These are phyloP conservation scores for Electrona antarctica DNA, from an alignment of 2,113 vertebrate species.

Conservation along the genomic window DNA sequence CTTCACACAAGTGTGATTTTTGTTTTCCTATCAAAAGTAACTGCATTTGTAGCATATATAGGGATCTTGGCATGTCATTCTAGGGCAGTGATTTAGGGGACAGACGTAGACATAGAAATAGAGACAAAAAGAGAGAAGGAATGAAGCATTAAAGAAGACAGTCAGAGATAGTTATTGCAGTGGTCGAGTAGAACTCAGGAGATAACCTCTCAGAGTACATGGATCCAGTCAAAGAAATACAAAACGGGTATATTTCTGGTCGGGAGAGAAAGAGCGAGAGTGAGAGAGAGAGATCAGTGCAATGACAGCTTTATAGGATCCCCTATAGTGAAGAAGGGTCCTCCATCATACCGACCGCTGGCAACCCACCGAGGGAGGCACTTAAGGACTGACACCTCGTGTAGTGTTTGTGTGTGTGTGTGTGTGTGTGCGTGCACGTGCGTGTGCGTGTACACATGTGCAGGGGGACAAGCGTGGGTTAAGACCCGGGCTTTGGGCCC, in stretches of 20 bases:
- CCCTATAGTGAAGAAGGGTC: slow-evolving; percentile 64
- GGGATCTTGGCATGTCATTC: slow-evolving; percentile 53
- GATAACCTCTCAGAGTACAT: too few relatives aligned
- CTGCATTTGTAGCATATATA: slow-evolving; percentile 69
- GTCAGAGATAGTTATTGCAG: too few relatives aligned
- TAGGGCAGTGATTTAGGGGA: slow-evolving; percentile 59
- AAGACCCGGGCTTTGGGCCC: slow-evolving; percentile 51
- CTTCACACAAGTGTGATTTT: too few relatives aligned
- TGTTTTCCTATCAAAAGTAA: slow-evolving; percentile 39
- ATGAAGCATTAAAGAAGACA: too few relatives aligned
- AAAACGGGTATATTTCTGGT: too few relatives aligned
- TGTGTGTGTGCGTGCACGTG: not conserved
- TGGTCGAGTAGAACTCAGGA: too few relatives aligned
- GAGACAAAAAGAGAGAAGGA: slow-evolving; percentile 19
- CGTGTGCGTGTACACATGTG: slow-evolving; percentile 1
- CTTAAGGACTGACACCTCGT: slow-evolving; percentile 67
- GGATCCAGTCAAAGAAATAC: too few relatives aligned
- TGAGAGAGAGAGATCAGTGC: slow-evolving; percentile 44
- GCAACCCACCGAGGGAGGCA: slow-evolving; percentile 56
- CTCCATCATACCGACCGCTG: slow-evolving; percentile 47
- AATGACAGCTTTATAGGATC: slow-evolving; percentile 76
- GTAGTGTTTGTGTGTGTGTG: slow-evolving; percentile 2
- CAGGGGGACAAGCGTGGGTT: slow-evolving; percentile 54
- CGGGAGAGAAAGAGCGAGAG: slow-evolving; percentile 32
- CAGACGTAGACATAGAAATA: slow-evolving; percentile 2